A percentile compares a stretch with the other conserved stretches of the same genome.
Evolutionary conservation across 1,140 invertebrate species (phyloP).

Genomic region (Hypothenemus hampei): DNA sequence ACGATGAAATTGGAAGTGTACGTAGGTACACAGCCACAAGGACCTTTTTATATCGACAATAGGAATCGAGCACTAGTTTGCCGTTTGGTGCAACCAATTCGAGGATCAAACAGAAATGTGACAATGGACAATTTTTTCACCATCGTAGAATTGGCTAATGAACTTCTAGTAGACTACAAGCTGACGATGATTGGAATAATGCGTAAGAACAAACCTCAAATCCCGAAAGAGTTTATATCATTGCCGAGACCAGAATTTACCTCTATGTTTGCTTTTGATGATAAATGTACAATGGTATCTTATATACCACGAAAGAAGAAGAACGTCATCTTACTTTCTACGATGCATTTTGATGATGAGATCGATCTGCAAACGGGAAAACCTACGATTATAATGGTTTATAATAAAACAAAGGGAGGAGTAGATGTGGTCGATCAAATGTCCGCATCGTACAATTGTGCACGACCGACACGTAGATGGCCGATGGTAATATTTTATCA

Average conservation of each 20-base stretch:
- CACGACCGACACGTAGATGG: background rate
- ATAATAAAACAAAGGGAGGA: slow-evolving; percentile 1
- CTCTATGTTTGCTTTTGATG: slow-evolving; percentile 5
- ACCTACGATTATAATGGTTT: background rate
- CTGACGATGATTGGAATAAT: slow-evolving; percentile 6
- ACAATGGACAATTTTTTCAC: slow-evolving; percentile 13
- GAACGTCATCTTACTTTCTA: background rate
- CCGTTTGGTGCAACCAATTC: background rate
- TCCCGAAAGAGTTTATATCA: background rate
- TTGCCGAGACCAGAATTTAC: background rate
- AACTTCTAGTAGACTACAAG: background rate
- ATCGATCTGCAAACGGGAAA: background rate
- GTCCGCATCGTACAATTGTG: background rate
- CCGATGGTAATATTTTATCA: background rate
- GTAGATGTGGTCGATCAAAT: background rate
- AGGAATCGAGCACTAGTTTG: background rate
- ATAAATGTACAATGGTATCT: slow-evolving; percentile 1
- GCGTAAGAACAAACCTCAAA: slow-evolving; percentile 6
- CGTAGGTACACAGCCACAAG: background rate
- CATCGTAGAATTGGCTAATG: slow-evolving; percentile 1
- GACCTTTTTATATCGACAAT: background rate
- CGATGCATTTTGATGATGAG: slow-evolving; percentile 7
- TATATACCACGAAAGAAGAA: slow-evolving; percentile 13
- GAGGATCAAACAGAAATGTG: background rate
- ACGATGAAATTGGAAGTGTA: slow-evolving; percentile 1